Percentiles rank a stretch among this genome's conserved stretches.
Evolutionary conservation across 1,140 invertebrate species (phyloP).

Genomic region (Lethrus apterus): DNA sequence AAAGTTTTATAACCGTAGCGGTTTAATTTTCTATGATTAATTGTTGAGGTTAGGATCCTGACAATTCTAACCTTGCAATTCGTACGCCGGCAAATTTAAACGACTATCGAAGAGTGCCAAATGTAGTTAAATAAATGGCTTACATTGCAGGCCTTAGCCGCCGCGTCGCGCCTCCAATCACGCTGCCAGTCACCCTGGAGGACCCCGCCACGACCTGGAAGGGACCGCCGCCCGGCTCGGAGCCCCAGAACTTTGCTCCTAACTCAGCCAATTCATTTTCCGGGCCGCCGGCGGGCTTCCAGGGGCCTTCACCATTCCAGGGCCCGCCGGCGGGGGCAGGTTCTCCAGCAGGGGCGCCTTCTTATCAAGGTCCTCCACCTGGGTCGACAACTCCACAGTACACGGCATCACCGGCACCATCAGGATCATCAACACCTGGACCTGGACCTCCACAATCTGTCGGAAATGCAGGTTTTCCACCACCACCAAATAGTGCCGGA

Average conservation of each 20-base stretch:
- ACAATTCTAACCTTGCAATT: conserved; percentile 14
- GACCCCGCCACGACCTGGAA: conserved; percentile 60
- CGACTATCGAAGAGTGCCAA: neutral
- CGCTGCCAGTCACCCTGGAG: conserved; percentile 61
- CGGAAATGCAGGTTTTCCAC: conserved; percentile 52
- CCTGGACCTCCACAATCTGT: conserved; percentile 54
- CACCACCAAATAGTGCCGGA: conserved; percentile 51
- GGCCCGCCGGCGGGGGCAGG: conserved; percentile 55
- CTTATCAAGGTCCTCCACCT: conserved; percentile 59
- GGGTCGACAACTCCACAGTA: conserved; percentile 67
- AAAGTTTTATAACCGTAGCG: conserved; percentile 24
- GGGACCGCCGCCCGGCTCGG: conserved; percentile 56
- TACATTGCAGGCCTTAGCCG: conserved; percentile 54
- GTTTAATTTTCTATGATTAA: neutral
- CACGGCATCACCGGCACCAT: conserved; percentile 65
- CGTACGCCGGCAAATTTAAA: neutral
- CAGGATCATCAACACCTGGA: conserved; percentile 66
- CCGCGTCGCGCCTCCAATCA: conserved; percentile 54
- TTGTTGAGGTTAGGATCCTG: conserved; percentile 13
- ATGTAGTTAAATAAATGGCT: conserved; percentile 3
- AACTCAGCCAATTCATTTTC: conserved; percentile 50
- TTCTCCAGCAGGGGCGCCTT: conserved; percentile 54
- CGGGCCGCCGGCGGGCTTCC: conserved; percentile 51
- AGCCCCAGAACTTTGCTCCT: conserved; percentile 52
- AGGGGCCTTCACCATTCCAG: conserved; percentile 53